These are phyloP conservation scores for Microctonus aethiopoides DNA, from an alignment of 2,888 invertebrate genomes.

Conservation along the genomic window DNA sequence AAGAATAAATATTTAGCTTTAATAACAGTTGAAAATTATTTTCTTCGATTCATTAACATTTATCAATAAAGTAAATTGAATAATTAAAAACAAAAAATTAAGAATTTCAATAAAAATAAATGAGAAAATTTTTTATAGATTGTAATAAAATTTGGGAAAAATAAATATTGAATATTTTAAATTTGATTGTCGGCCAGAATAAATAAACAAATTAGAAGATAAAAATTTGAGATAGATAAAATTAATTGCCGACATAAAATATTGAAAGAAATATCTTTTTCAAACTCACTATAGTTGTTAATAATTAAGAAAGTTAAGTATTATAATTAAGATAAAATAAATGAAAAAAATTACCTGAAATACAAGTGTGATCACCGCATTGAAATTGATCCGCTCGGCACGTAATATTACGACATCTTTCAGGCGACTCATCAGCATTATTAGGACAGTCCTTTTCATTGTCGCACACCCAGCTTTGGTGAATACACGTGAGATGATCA, in stretches of 20 bases:
- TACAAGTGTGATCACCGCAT: slow-evolving; percentile 83
- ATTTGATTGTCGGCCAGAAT: too few species aligned
- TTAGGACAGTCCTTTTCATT: slow-evolving; percentile 86
- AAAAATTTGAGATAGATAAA: too few species aligned
- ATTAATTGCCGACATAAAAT: too few species aligned
- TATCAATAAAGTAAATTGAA: neutral
- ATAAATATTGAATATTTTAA: too few species aligned
- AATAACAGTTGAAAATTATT: neutral
- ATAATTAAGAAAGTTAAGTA: too few species aligned
- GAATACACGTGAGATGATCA: slow-evolving; percentile 84
- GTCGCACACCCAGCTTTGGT: slow-evolving; percentile 86
- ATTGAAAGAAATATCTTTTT: too few species aligned
- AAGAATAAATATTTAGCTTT: neutral
- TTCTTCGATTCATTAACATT: neutral
- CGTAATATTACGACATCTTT: slow-evolving; percentile 78
- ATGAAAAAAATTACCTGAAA: slow-evolving; percentile 68
- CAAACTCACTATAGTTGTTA: too few species aligned
- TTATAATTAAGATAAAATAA: slow-evolving; percentile 1
- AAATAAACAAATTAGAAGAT: too few species aligned
- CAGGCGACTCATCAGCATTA: slow-evolving; percentile 81
- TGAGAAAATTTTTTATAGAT: too few species aligned
- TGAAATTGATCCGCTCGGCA: slow-evolving; percentile 90
- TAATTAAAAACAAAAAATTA: neutral
- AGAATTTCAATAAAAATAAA: too few species aligned
- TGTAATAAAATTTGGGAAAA: too few species aligned